These are phyloP conservation scores for Aldrovandia affinis DNA, from an alignment of 2,797 vertebrate genomes.

Conservation along the genomic window DNA sequence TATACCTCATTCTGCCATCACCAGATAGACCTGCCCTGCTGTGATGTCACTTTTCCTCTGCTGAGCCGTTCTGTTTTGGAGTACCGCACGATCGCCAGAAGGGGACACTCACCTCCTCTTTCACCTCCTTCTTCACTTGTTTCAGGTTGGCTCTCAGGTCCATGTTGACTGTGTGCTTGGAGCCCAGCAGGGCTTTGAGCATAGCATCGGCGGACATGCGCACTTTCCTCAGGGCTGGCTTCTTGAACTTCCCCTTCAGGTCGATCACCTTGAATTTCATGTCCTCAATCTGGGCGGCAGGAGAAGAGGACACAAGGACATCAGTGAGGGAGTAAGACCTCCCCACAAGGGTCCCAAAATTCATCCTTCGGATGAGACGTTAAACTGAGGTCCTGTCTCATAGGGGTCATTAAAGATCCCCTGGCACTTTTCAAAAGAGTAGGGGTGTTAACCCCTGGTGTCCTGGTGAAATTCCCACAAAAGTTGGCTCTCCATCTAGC, in stretches of 20 bases:
- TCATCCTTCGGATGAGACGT: not conserved
- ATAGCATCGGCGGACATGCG: constrained; percentile 87
- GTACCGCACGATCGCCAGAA: not conserved
- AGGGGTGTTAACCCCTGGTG: too few species aligned
- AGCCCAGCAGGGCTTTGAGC: constrained; percentile 85
- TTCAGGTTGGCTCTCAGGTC: constrained; percentile 87
- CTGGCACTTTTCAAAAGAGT: too few species aligned
- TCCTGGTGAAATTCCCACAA: too few species aligned
- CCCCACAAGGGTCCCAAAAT: not conserved
- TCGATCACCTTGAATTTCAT: constrained; percentile 87
- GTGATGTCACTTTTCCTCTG: not conserved
- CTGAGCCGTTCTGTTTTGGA: not conserved
- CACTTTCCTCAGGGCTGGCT: constrained; percentile 78
- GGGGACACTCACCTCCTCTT: constrained; percentile 72
- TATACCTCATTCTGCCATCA: too few species aligned
- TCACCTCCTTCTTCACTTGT: constrained; percentile 87
- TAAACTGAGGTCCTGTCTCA: too few species aligned
- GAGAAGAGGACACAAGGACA: not conserved
- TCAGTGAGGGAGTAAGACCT: too few species aligned
- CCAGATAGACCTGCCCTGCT: not conserved
- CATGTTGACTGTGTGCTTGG: constrained; percentile 90
- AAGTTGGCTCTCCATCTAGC: too few species aligned
- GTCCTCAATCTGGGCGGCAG: constrained; percentile 78
- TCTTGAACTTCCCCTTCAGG: constrained; percentile 87
- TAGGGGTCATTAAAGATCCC: too few species aligned